Conservation (phyloP, 2,113 vertebrate genomes). For the Lampris incognitus region DNA sequence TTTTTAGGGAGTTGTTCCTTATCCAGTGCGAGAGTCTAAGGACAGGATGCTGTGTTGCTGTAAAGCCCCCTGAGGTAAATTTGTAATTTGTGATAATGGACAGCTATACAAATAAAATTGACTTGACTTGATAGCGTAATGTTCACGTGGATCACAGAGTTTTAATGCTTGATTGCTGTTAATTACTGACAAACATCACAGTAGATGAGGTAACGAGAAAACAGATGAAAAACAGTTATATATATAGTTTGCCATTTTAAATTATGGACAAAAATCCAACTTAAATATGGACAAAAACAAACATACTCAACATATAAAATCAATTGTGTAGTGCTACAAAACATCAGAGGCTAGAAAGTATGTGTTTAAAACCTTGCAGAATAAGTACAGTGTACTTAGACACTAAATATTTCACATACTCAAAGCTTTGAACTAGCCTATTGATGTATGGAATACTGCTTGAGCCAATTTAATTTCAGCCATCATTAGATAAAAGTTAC, state of each 20-base stretch:
- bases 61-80: too few species aligned
- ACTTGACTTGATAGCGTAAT: too few species aligned
- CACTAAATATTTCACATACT: neutral
- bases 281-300: slow-evolving; percentile 15
- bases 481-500: neutral
- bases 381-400: slow-evolving; percentile 6
- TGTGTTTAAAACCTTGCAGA: neutral
- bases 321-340: neutral
- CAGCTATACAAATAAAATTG: too few species aligned
- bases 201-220: neutral
- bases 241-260: too few species aligned
- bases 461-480: neutral
- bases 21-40: too few species aligned
- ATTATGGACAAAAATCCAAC: too few species aligned
- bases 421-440: neutral
- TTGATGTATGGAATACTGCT: neutral
- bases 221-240: slow-evolving; percentile 5
- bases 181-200: too few species aligned
- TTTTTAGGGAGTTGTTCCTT: too few species aligned
- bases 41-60: too few species aligned
- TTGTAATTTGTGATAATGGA: too few species aligned
- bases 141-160: too few species aligned
- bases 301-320: slow-evolving; percentile 11
- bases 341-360: neutral
- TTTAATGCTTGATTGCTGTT: too few species aligned